Evolutionary conservation across 2,888 invertebrate genomes (phyloP).

Genomic region (Pachymerium ferrugineum): DNA sequence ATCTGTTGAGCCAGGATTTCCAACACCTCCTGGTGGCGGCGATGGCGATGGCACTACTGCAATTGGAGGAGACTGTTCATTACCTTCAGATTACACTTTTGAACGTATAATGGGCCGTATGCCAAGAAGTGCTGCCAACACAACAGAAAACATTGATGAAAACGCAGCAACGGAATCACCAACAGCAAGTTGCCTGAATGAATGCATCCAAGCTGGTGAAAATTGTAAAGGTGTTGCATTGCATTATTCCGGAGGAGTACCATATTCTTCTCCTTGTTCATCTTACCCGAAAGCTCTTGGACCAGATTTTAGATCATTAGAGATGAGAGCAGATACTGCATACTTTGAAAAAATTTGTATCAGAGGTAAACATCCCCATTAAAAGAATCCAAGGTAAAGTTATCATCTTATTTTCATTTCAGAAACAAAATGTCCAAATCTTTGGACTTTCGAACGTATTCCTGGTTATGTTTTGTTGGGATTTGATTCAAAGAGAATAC

Average conservation of each 20-base stretch:
- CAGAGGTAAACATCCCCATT: conserved; percentile 45
- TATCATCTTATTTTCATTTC: not conserved
- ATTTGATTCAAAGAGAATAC: conserved; percentile 58
- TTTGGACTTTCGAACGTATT: conserved; percentile 70
- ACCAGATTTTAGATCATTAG: conserved; percentile 44
- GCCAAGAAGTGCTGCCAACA: not conserved
- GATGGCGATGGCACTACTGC: not conserved
- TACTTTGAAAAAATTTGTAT: conserved; percentile 51
- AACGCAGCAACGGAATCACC: not conserved
- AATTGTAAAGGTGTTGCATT: conserved; percentile 46
- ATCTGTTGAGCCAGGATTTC: not conserved
- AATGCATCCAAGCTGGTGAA: conserved; percentile 39
- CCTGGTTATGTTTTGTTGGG: conserved; percentile 68
- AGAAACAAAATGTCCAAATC: conserved; percentile 49
- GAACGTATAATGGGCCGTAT: conserved; percentile 29
- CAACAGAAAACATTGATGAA: not conserved
- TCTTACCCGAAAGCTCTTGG: conserved; percentile 47
- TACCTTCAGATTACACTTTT: not conserved
- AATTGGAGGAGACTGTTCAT: not conserved
- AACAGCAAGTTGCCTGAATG: conserved; percentile 29
- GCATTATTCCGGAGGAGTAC: conserved; percentile 34
- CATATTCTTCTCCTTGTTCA: conserved; percentile 42
- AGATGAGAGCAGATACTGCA: conserved; percentile 46
- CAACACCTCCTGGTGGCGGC: not conserved
- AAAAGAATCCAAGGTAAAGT: no score